These are phyloP conservation scores for Formica exsecta DNA, from an alignment of 1,140 invertebrate species.

Conservation along the genomic window DNA sequence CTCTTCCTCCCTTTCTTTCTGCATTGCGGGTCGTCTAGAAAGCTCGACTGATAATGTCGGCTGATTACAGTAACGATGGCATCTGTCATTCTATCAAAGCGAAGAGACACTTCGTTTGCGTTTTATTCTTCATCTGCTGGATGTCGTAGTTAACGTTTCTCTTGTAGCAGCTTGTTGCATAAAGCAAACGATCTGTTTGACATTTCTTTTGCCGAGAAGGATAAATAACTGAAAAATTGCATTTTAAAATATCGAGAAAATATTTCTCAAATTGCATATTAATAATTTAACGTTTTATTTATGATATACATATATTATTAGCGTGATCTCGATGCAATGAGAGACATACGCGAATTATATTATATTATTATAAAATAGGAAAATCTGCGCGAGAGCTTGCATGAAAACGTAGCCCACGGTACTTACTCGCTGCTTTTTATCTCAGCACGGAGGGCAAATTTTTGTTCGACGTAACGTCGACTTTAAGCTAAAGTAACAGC, in stretches of 20 bases:
- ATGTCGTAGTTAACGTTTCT: not conserved
- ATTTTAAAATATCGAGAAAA: too few species aligned
- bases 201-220: too few species aligned
- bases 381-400: not conserved
- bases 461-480: constrained; percentile 54
- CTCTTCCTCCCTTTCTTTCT: constrained; percentile 42
- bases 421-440: not conserved
- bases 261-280: not conserved
- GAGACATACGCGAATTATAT: not conserved
- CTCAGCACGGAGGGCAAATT: constrained; percentile 28
- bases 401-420: constrained; percentile 10
- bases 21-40: constrained; percentile 51
- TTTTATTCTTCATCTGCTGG: constrained; percentile 19
- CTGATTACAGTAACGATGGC: constrained; percentile 46
- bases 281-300: not conserved
- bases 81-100: constrained; percentile 49
- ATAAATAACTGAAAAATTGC: too few species aligned
- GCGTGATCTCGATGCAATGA: not conserved
- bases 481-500: constrained; percentile 65
- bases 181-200: too few species aligned
- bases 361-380: not conserved
- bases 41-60: constrained; percentile 45
- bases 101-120: constrained; percentile 28
- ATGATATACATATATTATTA: not conserved
- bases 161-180: too few species aligned